These are phyloP conservation scores for Atherinosoma microstoma DNA, from an alignment of 2,797 vertebrate species.

Conservation along the genomic window DNA sequence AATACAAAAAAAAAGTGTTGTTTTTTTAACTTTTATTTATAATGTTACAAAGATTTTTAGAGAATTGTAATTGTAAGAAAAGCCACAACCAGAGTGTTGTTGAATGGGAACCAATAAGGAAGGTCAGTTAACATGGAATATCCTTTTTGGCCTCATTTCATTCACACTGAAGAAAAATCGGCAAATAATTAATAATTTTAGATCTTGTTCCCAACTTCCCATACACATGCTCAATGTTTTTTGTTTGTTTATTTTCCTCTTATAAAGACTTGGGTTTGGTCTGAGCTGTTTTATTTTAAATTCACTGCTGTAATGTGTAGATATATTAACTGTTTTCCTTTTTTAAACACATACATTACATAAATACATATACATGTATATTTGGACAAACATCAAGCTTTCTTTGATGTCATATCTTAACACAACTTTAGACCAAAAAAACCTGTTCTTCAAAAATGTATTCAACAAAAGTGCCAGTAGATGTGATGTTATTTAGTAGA, in stretches of 20 bases:
- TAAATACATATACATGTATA: no score
- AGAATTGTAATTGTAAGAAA: no score
- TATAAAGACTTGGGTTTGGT: no score
- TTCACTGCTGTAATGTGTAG: no score
- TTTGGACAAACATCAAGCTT: no score
- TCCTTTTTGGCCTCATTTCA: not conserved
- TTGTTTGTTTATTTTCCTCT: not conserved
- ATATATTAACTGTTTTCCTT: no score
- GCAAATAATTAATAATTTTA: not conserved
- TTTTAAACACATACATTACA: no score
- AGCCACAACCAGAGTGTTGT: not conserved
- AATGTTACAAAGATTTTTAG: no score
- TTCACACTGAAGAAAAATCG: not conserved
- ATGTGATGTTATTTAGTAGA: not conserved
- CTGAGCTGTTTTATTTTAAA: no score
- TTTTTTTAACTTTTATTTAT: not conserved
- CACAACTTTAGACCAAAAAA: no score
- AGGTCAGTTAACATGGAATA: not conserved
- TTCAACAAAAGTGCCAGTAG: not conserved
- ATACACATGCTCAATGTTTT: not conserved
- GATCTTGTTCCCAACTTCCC: not conserved
- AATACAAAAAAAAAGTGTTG: not conserved
- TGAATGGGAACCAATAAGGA: not conserved
- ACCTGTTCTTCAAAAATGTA: no score
- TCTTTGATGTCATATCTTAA: no score